A percentile compares a stretch with the other conserved stretches of the same genome.
Evolutionary conservation across 2,113 vertebrate genomes (phyloP).

Genomic region (Puffinus mauretanicus): DNA sequence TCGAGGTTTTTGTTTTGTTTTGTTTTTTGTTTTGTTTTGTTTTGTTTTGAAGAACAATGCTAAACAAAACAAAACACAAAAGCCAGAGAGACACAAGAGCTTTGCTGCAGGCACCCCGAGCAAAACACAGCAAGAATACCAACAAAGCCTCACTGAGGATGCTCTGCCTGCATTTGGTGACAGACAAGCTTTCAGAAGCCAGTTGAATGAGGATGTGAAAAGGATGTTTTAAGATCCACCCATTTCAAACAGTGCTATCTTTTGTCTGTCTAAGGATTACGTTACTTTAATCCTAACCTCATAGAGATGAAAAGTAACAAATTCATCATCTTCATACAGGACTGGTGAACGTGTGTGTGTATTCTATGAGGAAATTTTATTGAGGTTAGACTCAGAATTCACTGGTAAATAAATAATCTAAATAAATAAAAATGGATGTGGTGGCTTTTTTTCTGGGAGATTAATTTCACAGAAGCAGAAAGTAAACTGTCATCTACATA

Average conservation of each 20-base stretch:
- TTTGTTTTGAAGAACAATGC: neutral
- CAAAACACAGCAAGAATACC: neutral
- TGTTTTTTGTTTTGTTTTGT: neutral
- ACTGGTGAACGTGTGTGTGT: accelerated
- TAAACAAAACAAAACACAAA: neutral
- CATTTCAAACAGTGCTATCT: neutral
- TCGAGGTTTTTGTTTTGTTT: neutral
- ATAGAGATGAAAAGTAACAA: neutral
- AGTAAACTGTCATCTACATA: neutral
- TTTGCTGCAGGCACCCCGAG: neutral
- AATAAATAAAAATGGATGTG: neutral
- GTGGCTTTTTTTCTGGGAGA: neutral
- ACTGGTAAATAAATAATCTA: neutral
- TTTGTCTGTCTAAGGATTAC: neutral
- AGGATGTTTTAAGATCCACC: neutral
- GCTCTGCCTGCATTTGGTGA: neutral
- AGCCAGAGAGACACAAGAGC: neutral
- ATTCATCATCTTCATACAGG: neutral
- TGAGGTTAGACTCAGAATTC: neutral
- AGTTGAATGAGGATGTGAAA: neutral
- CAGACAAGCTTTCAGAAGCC: neutral
- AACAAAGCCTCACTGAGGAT: neutral
- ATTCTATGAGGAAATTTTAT: neutral
- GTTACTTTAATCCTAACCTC: neutral
- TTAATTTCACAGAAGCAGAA: neutral